Conservation (phyloP, 2,888 invertebrate species). For the Tetanocera ferruginea region DNA sequence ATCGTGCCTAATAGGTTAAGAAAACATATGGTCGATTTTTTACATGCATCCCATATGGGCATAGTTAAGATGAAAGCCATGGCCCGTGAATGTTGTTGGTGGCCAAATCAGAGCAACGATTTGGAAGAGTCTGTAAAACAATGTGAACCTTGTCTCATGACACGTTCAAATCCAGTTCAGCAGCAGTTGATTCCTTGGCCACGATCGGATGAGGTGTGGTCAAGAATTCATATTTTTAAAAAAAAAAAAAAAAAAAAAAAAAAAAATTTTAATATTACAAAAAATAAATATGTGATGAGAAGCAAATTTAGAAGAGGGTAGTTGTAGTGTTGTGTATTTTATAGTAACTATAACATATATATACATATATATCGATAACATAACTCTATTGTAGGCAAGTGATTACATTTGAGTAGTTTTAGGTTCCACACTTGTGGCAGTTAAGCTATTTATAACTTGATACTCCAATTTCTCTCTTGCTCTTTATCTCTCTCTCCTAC, state of each 20-base stretch:
- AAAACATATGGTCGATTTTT: conserved; percentile 32
- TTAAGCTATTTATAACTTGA: too few species aligned
- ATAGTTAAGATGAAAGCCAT: conserved; percentile 48
- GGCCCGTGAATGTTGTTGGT: conserved; percentile 53
- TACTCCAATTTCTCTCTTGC: too few species aligned
- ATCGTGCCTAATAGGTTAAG: conserved; percentile 31
- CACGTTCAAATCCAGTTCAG: conserved; percentile 40
- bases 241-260: conserved; percentile 22
- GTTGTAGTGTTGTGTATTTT: neutral
- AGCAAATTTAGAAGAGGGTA: too few species aligned
- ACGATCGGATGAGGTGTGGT: conserved; percentile 35
- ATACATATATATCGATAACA: too few species aligned
- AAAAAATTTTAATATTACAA: neutral
- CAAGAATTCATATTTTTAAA: conserved; percentile 40
- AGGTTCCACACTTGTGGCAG: too few species aligned
- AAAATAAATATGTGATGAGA: too few species aligned
- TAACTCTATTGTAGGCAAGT: too few species aligned
- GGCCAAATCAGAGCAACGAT: conserved; percentile 47
- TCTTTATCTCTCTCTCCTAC: too few species aligned
- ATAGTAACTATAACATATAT: too few species aligned
- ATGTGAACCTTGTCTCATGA: conserved; percentile 34
- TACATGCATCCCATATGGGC: conserved; percentile 47
- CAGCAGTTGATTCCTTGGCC: conserved; percentile 42
- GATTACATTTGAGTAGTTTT: too few species aligned
- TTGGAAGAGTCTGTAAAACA: conserved; percentile 24